Conservation (phyloP, 2,888 invertebrate species). For the Prenolepis imparis region DNA sequence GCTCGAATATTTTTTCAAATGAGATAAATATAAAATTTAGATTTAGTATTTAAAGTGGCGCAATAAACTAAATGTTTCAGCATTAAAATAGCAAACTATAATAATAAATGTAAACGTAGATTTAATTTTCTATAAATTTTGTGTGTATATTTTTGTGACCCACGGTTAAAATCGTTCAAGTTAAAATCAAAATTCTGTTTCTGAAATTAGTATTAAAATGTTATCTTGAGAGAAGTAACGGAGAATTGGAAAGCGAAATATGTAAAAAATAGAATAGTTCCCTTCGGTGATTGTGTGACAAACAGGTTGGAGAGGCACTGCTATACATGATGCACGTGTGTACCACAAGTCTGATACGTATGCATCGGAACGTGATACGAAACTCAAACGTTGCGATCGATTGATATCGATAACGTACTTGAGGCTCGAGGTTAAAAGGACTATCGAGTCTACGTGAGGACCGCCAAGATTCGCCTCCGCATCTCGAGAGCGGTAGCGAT, state of each 20-base stretch:
- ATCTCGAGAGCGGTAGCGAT: conserved; percentile 35
- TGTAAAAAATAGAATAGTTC: not conserved
- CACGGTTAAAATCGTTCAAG: not conserved
- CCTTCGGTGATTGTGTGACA: not conserved
- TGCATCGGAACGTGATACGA: conserved; percentile 62
- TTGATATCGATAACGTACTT: conserved; percentile 58
- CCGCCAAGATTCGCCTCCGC: conserved; percentile 1
- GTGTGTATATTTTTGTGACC: not conserved
- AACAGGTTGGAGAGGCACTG: not conserved
- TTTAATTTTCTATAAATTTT: not conserved
- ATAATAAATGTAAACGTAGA: not conserved
- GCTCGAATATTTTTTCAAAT: not conserved
- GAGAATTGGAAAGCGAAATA: not conserved
- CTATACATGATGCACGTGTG: not conserved
- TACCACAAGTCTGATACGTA: conserved; percentile 35
- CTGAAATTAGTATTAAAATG: not conserved
- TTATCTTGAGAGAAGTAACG: not conserved
- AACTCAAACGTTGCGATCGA: conserved; percentile 51
- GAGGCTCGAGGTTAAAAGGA: conserved; percentile 47
- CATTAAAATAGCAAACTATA: not conserved
- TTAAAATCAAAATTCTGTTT: not conserved
- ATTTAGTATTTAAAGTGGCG: not conserved
- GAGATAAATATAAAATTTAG: not conserved
- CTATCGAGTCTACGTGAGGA: conserved; percentile 35
- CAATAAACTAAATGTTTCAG: not conserved